A percentile compares a stretch with the other conserved stretches of the same genome.
Conservation (phyloP, 2,113 vertebrate species). For the Clarias macrocephalus region DNA sequence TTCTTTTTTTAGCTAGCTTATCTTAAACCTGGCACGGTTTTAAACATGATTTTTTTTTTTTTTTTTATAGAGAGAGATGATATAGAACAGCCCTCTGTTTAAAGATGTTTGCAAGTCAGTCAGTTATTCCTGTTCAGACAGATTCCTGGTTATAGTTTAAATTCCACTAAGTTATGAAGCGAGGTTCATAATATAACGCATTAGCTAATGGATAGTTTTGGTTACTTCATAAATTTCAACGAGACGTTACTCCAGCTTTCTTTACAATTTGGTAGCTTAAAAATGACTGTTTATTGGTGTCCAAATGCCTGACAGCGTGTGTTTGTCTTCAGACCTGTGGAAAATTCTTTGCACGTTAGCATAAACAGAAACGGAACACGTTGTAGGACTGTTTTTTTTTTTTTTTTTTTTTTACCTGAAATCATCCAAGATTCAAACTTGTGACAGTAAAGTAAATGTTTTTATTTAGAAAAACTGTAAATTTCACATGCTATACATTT, state of each 20-base stretch:
- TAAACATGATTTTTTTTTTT: background rate
- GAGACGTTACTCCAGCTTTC: background rate
- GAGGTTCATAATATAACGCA: background rate
- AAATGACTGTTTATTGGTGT: background rate
- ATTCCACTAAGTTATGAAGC: background rate
- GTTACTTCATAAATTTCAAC: background rate
- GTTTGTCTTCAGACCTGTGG: background rate
- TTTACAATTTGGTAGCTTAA: background rate
- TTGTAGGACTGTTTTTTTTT: background rate
- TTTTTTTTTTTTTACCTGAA: background rate
- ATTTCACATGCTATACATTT: background rate
- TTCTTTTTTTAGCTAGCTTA: background rate
- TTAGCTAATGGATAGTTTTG: background rate
- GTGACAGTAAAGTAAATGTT: background rate
- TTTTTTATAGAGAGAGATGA: slow-evolving; percentile 47
- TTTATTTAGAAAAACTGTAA: background rate
- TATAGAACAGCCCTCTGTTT: slow-evolving; percentile 26
- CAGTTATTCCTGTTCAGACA: slow-evolving; percentile 37
- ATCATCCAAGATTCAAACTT: background rate
- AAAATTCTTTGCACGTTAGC: background rate
- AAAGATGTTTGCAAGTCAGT: slow-evolving; percentile 28
- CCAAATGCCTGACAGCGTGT: background rate
- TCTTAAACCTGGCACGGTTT: slow-evolving; percentile 51
- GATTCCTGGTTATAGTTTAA: slow-evolving; percentile 6
- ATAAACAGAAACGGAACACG: background rate